A percentile compares a stretch with the other conserved stretches of the same genome.
Conservation (phyloP, 2,888 invertebrate genomes). For the Hyles lineata region DNA sequence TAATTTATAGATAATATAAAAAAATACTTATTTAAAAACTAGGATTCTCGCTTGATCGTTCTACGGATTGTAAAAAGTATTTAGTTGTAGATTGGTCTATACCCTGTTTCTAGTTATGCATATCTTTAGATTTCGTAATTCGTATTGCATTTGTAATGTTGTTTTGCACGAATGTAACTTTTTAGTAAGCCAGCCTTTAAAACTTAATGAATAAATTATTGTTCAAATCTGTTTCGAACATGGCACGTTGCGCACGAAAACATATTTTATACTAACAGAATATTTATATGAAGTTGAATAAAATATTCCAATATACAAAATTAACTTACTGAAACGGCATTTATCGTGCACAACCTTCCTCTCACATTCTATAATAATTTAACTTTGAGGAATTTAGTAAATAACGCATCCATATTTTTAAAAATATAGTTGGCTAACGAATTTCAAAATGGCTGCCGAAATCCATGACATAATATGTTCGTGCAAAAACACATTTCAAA, state of each 20-base stretch:
- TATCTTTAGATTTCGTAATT: conserved; percentile 81
- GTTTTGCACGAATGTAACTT: conserved; percentile 43
- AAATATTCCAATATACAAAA: no score
- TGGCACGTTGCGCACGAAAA: no score
- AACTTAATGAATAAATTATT: not conserved
- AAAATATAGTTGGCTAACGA: no score
- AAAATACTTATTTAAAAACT: conserved; percentile 70
- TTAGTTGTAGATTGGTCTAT: conserved; percentile 79
- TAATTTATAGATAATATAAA: conserved; percentile 60
- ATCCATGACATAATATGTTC: conserved; percentile 30
- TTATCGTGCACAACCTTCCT: no score
- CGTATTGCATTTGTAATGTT: conserved; percentile 48
- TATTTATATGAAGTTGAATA: no score
- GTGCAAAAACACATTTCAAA: conserved; percentile 57
- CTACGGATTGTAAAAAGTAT: conserved; percentile 82
- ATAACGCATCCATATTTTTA: not conserved
- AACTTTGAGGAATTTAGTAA: not conserved
- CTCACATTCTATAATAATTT: no score
- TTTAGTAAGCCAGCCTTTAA: not conserved
- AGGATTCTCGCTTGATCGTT: conserved; percentile 78
- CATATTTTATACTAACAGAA: no score
- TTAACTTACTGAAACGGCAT: no score
- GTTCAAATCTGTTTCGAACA: no score
- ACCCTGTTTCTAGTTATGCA: conserved; percentile 83
- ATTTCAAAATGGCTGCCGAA: not conserved